phyloP scores from a whole-genome alignment of 1,140 invertebrate genomes.

The Lithobius niger region DNA sequence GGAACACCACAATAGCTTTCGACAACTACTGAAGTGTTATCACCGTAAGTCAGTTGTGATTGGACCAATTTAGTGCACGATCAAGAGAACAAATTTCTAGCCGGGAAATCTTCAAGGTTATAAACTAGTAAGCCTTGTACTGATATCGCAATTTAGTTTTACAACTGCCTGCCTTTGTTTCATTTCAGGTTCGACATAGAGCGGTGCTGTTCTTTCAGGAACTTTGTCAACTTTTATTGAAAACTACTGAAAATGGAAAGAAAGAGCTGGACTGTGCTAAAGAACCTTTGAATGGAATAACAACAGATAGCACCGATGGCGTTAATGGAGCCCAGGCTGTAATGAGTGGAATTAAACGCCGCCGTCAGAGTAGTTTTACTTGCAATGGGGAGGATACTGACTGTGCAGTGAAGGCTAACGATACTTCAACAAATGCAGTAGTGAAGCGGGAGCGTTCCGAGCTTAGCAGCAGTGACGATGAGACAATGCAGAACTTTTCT shows the following conservation, averaged over 20 bases:
- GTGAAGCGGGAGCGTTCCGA: neutral
- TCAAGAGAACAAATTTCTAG: no score
- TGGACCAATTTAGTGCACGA: no score
- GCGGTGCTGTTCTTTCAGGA: constrained; percentile 30
- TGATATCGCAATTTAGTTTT: no score
- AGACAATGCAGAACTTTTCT: neutral
- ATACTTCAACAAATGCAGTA: neutral
- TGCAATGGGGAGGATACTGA: constrained; percentile 1
- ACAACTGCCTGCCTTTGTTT: neutral
- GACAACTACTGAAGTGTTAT: no score
- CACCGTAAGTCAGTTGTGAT: no score
- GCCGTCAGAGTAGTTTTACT: constrained; percentile 8
- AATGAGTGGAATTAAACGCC: neutral
- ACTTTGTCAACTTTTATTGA: constrained; percentile 21
- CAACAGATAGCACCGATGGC: neutral
- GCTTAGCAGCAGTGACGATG: neutral
- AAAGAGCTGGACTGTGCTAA: constrained; percentile 3
- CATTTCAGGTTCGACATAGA: constrained; percentile 26
- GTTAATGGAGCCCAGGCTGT: neutral
- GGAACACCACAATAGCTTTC: no score
- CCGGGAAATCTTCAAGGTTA: no score
- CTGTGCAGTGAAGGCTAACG: no score
- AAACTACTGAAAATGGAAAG: neutral
- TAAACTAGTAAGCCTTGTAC: no score
- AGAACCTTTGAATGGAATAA: neutral